These are phyloP conservation scores for Dione vanillae DNA, from an alignment of 2,888 invertebrate genomes.

Conservation along the genomic window DNA sequence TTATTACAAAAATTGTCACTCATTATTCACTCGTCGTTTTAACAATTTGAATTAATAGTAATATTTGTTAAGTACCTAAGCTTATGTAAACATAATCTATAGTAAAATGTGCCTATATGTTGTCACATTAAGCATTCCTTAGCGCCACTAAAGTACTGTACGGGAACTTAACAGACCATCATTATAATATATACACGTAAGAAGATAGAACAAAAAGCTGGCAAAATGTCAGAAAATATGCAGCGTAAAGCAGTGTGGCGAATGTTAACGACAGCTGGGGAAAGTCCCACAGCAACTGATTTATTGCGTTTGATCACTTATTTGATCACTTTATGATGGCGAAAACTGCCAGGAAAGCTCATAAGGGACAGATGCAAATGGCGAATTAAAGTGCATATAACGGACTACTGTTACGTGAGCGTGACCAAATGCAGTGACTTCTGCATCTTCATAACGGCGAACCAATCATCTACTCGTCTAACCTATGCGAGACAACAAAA, in stretches of 20 bases:
- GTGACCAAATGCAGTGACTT: conserved; percentile 55
- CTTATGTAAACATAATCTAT: conserved; percentile 18
- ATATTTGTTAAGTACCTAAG: too few relatives aligned
- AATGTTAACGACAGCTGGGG: conserved; percentile 75
- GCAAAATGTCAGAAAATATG: conserved; percentile 67
- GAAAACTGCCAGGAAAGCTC: conserved; percentile 75
- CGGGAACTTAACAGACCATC: conserved; percentile 61
- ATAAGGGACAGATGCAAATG: conserved; percentile 77
- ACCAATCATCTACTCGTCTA: conserved; percentile 67
- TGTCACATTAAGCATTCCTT: conserved; percentile 31
- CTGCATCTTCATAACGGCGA: conserved; percentile 69
- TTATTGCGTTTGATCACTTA: conserved; percentile 77
- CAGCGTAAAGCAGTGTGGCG: conserved; percentile 64
- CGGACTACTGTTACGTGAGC: conserved; percentile 60
- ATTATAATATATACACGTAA: conserved; percentile 68
- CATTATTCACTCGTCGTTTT: too few relatives aligned
- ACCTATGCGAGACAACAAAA: conserved; percentile 58
- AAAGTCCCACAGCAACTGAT: conserved; percentile 71
- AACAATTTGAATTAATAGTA: too few relatives aligned
- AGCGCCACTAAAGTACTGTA: conserved; percentile 45
- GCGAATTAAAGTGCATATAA: conserved; percentile 66
- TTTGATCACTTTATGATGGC: conserved; percentile 83
- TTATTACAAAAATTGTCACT: too few relatives aligned
- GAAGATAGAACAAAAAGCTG: conserved; percentile 69
- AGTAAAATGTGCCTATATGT: conserved; percentile 17